Evolutionary conservation across 2,113 vertebrate species (phyloP).

Genomic region (Pomatorhinus ruficollis): DNA sequence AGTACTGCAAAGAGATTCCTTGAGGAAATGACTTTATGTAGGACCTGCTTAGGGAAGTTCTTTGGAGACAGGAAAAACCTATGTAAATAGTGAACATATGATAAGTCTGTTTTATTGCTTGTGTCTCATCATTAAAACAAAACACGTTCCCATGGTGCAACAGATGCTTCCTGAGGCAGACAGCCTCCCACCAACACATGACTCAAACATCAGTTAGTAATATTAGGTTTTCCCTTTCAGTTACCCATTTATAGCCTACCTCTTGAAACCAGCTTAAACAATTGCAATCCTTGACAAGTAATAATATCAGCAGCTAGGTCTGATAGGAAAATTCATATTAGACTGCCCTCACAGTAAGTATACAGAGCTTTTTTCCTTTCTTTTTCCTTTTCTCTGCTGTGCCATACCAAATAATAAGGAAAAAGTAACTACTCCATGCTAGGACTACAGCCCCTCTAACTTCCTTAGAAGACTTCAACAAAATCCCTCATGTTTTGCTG

Average conservation of each 20-base stretch:
- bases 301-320: neutral
- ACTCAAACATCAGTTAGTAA: neutral
- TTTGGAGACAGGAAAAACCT: neutral
- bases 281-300: neutral
- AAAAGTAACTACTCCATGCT: neutral
- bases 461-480: neutral
- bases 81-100: neutral
- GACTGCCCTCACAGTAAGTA: neutral
- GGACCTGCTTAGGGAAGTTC: neutral
- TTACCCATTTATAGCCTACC: neutral
- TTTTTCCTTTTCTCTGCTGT: neutral
- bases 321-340: neutral
- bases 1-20: neutral
- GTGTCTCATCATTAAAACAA: neutral
- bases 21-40: neutral
- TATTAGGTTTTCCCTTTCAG: rapidly evolving
- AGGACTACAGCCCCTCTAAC: neutral
- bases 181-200: neutral
- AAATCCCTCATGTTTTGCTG: neutral
- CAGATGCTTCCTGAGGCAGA: constrained; percentile 47
- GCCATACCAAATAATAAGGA: neutral
- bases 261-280: neutral
- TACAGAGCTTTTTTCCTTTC: neutral
- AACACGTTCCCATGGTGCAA: neutral
- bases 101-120: neutral